Percentiles rank a stretch among this genome's conserved stretches.
These are phyloP conservation scores for Porites lutea DNA, from an alignment of 64 coral and sea anemone genomes.

Conservation along the genomic window DNA sequence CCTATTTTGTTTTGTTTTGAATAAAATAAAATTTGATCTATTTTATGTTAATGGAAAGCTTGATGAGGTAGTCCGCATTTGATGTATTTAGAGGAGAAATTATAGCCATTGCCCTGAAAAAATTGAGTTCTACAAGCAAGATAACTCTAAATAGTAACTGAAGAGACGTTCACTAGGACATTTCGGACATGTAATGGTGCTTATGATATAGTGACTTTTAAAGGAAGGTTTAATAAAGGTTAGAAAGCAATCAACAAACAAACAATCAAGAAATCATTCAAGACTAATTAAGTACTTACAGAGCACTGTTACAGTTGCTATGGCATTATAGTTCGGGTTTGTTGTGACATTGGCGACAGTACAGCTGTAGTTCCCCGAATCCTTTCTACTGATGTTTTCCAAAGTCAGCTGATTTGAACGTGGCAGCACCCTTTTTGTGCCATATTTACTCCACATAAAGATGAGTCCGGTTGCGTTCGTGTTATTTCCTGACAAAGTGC, in stretches of 20 bases:
- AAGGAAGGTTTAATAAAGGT: background rate
- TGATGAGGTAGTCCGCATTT: no score
- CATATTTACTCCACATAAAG: background rate
- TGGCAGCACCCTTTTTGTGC: background rate
- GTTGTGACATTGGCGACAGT: conserved; percentile 12
- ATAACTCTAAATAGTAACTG: no score
- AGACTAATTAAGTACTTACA: background rate
- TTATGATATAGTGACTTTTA: background rate
- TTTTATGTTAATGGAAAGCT: no score
- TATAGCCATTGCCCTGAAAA: no score
- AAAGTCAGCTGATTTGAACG: background rate
- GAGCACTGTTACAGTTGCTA: background rate
- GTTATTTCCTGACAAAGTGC: background rate
- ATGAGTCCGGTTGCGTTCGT: background rate
- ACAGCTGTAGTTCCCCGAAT: conserved; percentile 43
- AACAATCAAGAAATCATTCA: background rate
- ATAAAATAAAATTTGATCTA: no score
- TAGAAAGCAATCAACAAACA: background rate
- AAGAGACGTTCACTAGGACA: no score
- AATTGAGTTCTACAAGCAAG: no score
- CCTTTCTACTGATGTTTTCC: background rate
- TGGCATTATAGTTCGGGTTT: background rate
- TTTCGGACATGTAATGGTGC: no score
- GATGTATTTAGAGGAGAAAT: no score
- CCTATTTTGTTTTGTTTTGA: no score